Conservation (phyloP, 2,797 vertebrate genomes). For the Botia almorhae region DNA sequence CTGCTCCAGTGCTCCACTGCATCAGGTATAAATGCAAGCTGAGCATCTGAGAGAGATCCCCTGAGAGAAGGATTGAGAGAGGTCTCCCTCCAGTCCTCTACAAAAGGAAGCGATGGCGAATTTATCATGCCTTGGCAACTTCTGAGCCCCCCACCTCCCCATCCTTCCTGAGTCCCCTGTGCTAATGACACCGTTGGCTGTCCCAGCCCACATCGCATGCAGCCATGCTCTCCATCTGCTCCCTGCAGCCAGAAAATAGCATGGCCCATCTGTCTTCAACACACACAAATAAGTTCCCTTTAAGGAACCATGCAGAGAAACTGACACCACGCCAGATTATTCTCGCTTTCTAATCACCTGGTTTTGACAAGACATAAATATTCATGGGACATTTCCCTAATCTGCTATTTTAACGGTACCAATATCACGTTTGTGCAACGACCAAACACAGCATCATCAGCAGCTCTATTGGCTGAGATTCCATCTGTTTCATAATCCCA, state of each 20-base stretch:
- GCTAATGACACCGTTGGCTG: slow-evolving; percentile 29
- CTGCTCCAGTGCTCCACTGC: neutral
- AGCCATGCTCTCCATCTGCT: slow-evolving; percentile 58
- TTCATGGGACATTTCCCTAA: neutral
- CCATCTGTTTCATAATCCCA: neutral
- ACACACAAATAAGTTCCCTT: slow-evolving; percentile 39
- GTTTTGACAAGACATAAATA: slow-evolving; percentile 24
- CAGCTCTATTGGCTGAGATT: neutral
- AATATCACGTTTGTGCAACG: no score
- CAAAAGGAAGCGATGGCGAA: neutral
- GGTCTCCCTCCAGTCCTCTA: neutral
- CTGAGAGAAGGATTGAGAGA: neutral
- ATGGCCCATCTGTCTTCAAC: slow-evolving; percentile 36
- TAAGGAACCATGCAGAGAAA: slow-evolving; percentile 17
- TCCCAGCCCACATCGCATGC: slow-evolving; percentile 26
- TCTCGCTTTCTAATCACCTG: neutral
- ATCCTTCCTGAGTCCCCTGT: slow-evolving; percentile 9
- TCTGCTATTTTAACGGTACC: neutral
- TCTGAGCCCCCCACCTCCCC: neutral
- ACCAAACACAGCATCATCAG: neutral
- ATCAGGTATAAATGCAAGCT: slow-evolving; percentile 8
- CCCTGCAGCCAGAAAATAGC: slow-evolving; percentile 27
- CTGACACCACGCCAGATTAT: slow-evolving; percentile 9
- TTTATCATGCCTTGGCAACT: slow-evolving; percentile 23
- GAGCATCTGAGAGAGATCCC: slow-evolving; percentile 15